A percentile compares a stretch with the other conserved stretches of the same genome.
Evolutionary conservation across 2,797 vertebrate species (phyloP).

Genomic region (Manis pentadactyla): DNA sequence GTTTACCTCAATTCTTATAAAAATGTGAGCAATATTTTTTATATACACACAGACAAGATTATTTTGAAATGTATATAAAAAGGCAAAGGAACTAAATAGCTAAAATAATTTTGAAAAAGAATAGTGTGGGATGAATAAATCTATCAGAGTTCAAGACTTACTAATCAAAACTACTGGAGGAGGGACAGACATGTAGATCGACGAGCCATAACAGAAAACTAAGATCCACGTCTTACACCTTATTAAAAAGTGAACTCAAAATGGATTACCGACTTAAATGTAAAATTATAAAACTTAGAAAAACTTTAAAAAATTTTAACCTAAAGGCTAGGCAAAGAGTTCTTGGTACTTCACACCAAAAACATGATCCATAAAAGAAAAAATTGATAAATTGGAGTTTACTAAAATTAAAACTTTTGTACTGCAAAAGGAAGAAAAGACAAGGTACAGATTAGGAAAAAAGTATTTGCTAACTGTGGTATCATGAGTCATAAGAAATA

Average conservation of each 20-base stretch:
- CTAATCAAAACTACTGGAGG: neutral
- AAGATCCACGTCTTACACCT: neutral
- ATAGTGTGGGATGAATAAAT: neutral
- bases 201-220: neutral
- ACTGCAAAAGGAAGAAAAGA: neutral
- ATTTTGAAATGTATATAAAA: neutral
- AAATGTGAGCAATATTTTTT: neutral
- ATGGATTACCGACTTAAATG: neutral
- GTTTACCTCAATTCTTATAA: neutral
- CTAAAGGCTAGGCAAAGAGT: neutral
- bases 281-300: neutral
- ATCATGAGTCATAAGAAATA: no score
- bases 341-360: neutral
- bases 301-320: neutral
- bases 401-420: neutral
- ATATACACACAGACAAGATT: neutral
- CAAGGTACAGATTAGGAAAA: neutral
- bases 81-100: neutral
- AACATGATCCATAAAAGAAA: neutral
- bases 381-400: neutral
- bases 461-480: neutral
- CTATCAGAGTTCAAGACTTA: neutral
- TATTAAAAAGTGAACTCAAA: neutral
- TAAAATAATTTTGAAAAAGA: neutral
- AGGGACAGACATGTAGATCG: neutral